Percentiles rank a stretch among this genome's conserved stretches.
These are phyloP conservation scores for Eriosoma lanigerum DNA, from an alignment of 1,140 invertebrate genomes.

Conservation along the genomic window DNA sequence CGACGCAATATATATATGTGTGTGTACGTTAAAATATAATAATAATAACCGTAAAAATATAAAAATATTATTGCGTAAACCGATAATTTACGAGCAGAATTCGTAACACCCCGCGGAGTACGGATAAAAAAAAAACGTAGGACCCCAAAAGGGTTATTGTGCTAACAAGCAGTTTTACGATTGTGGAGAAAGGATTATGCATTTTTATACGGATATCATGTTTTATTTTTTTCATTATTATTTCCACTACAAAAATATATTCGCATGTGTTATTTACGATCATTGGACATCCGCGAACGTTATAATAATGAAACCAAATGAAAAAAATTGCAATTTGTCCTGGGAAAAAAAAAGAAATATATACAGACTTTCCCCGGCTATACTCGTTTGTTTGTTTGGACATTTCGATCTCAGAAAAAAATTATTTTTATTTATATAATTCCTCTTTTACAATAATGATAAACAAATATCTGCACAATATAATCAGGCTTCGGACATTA, in stretches of 20 bases:
- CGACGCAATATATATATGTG: neutral
- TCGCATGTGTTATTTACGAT: too few relatives aligned
- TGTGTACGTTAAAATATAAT: neutral
- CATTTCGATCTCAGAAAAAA: constrained; percentile 1
- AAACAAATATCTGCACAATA: too few relatives aligned
- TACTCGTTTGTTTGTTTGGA: neutral
- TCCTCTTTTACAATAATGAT: neutral
- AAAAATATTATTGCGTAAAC: constrained; percentile 30
- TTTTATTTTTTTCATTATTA: constrained; percentile 31
- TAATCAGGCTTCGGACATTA: too few relatives aligned
- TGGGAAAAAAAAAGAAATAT: neutral
- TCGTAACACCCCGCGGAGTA: constrained; percentile 22
- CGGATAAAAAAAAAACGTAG: neutral
- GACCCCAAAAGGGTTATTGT: constrained; percentile 45
- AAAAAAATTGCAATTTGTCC: constrained; percentile 29
- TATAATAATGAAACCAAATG: neutral
- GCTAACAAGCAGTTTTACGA: constrained; percentile 48
- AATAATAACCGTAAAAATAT: neutral
- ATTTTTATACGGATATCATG: constrained; percentile 35
- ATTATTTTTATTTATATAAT: neutral
- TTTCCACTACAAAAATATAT: neutral
- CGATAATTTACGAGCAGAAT: constrained; percentile 44
- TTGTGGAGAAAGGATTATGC: constrained; percentile 38
- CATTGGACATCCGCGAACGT: neutral
- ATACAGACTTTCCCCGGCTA: neutral